Percentiles rank a stretch among this genome's conserved stretches.
Conservation (phyloP, 2,888 invertebrate species). For the Timema podura region DNA sequence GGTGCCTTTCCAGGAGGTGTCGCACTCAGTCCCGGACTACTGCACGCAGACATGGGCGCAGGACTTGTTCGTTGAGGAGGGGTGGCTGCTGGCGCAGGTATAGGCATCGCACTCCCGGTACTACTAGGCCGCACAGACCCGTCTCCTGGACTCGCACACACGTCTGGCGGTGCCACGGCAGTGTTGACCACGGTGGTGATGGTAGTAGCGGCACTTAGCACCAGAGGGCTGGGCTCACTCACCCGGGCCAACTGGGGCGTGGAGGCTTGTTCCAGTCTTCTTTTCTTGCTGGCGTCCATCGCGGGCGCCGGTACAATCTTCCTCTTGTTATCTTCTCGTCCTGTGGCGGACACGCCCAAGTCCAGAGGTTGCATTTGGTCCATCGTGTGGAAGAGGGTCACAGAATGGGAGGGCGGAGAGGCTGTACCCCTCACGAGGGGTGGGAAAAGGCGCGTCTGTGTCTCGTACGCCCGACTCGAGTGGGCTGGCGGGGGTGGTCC, state of each 20-base stretch:
- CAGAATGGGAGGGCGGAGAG: slow-evolving; percentile 29
- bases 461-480: slow-evolving; percentile 39
- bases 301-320: slow-evolving; percentile 52
- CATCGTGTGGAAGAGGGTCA: slow-evolving; percentile 37
- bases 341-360: slow-evolving; percentile 56
- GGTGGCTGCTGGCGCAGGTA: slow-evolving; percentile 18
- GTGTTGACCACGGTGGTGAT: slow-evolving; percentile 66
- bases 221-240: slow-evolving; percentile 63
- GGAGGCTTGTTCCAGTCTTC: slow-evolving; percentile 37
- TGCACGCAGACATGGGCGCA: slow-evolving; percentile 34
- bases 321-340: slow-evolving; percentile 47
- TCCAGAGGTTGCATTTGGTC: slow-evolving; percentile 77
- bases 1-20: slow-evolving; percentile 43
- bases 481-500: slow-evolving; percentile 52
- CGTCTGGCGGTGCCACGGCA: slow-evolving; percentile 46
- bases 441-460: slow-evolving; percentile 32
- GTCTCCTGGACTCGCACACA: slow-evolving; percentile 46
- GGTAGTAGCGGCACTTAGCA: slow-evolving; percentile 51
- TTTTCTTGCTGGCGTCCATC: slow-evolving; percentile 57
- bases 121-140: slow-evolving; percentile 40
- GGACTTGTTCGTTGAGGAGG: slow-evolving; percentile 24
- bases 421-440: slow-evolving; percentile 31
- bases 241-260: slow-evolving; percentile 52
- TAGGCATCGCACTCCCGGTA: slow-evolving; percentile 21
- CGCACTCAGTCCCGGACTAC: slow-evolving; percentile 33